A percentile compares a stretch with the other conserved stretches of the same genome.
phyloP scores from a whole-genome alignment of 2,888 invertebrate genomes.

The Oegoconia quadripuncta region DNA sequence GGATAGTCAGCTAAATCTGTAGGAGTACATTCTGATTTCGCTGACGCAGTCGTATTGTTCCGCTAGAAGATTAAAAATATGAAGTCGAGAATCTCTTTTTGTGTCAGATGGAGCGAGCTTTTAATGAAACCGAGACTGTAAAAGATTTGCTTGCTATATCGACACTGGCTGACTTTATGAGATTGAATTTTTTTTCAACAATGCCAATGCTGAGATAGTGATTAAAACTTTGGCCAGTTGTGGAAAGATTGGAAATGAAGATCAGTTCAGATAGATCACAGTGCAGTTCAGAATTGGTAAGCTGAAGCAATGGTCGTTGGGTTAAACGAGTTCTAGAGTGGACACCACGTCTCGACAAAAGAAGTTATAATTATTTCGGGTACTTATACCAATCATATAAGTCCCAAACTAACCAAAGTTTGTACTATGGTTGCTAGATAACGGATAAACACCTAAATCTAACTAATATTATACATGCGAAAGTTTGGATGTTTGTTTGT shows the following conservation, averaged over 20 bases:
- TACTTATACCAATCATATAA: no score
- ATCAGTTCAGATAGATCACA: no score
- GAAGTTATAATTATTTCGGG: no score
- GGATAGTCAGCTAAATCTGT: slow-evolving; percentile 7
- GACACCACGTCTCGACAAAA: no score
- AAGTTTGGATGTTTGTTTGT: no score
- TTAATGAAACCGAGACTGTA: slow-evolving; percentile 45
- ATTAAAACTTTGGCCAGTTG: background rate
- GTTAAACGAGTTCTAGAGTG: no score
- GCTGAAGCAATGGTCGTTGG: no score
- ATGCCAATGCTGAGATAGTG: slow-evolving; percentile 9
- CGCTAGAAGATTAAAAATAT: slow-evolving; percentile 53
- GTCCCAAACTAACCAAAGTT: no score
- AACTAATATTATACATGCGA: no score
- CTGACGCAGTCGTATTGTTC: slow-evolving; percentile 32
- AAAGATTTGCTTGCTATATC: slow-evolving; percentile 33
- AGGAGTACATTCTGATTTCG: slow-evolving; percentile 18
- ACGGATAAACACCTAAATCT: no score
- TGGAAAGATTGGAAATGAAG: background rate
- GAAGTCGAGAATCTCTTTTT: slow-evolving; percentile 43
- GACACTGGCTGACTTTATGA: slow-evolving; percentile 27
- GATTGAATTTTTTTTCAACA: slow-evolving; percentile 26
- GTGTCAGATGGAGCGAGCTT: slow-evolving; percentile 35
- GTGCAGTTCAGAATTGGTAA: no score
- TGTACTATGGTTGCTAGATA: no score